Percentiles rank a stretch among this genome's conserved stretches.
These are phyloP conservation scores for Calameuta idolon DNA, from an alignment of 2,888 invertebrate species.

Conservation along the genomic window DNA sequence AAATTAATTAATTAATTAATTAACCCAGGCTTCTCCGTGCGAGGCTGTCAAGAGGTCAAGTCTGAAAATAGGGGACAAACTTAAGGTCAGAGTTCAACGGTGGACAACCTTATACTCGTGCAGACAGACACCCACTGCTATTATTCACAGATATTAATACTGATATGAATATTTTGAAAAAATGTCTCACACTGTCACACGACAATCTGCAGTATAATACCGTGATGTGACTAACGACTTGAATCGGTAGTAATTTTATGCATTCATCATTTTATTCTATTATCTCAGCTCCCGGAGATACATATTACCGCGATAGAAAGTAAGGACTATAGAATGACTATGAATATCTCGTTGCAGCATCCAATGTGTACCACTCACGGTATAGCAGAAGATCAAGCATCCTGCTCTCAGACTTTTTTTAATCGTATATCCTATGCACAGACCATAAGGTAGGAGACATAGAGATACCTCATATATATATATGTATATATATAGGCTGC, in stretches of 20 bases:
- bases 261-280: neutral
- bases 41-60: constrained; percentile 53
- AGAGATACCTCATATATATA: neutral
- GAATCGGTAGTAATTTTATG: neutral
- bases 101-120: neutral
- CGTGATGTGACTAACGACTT: neutral
- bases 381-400: neutral
- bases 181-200: neutral
- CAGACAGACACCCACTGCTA: constrained; percentile 2
- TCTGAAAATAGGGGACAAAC: constrained; percentile 58
- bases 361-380: neutral
- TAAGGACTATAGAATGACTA: neutral
- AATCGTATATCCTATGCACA: neutral
- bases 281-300: neutral
- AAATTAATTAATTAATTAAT: constrained; percentile 62
- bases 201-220: too few relatives aligned
- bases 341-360: neutral
- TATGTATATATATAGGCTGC: neutral
- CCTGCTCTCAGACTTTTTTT: neutral
- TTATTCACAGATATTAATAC: neutral
- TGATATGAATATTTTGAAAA: neutral
- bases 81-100: constrained; percentile 49
- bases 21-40: constrained; percentile 51
- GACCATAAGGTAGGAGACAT: neutral
- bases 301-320: neutral